Evolutionary conservation across 35 echinoderm and acorn worm genomes (phyloP), one percentile per base, ranked within the genome.

Genomic region (Ptychodera flava): DNA sequence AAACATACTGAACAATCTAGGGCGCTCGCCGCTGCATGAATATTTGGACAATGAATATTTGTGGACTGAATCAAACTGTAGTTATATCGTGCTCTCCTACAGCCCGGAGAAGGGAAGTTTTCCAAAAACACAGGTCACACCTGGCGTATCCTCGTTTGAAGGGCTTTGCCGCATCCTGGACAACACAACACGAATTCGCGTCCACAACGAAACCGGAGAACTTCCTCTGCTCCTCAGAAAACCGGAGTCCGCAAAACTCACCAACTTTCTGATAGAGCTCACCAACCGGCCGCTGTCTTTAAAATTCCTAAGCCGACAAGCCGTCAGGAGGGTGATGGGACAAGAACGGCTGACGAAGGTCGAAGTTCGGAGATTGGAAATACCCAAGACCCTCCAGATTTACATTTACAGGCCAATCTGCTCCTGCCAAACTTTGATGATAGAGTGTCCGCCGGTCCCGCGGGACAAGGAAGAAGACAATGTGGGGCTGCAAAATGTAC

Each of bases 1-100:
- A 32, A 83, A 90, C 38, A 76, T 85, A 14, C 35, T 0, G 78
- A 84, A 90, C 88, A 33, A 82, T 16, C 34, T 30, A 6, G 88
- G 88, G 31, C 15, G 33, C 35, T 78, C 88, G 32, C 32, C 88
- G 32, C 31, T 90, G 33, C 35, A 35, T 30, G 27, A 84, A 12
- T 90, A 90, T 33, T 77, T 90, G 22, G 22, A 64, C 22, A 64
- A 64, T 22, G 6, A 12, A 12, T 22, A 64, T 64, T 64, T 64
- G 45, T 64, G 45, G 45, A 22, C 6, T 64, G 22, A 22, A 6
- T 12, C 22, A 64, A 64, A 22, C 22, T 64, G 45, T 64, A 6
- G 45, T 22, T 12, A n/a, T n/a, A n/a, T n/a, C n/a, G n/a, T n/a
- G n/a, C n/a, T n/a, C n/a, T n/a, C n/a, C n/a, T n/a, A n/a, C n/a